Evolutionary conservation across 2,888 invertebrate genomes (phyloP), one percentile per base, ranked within the genome.

Genomic region (Hedychridium roseum): DNA sequence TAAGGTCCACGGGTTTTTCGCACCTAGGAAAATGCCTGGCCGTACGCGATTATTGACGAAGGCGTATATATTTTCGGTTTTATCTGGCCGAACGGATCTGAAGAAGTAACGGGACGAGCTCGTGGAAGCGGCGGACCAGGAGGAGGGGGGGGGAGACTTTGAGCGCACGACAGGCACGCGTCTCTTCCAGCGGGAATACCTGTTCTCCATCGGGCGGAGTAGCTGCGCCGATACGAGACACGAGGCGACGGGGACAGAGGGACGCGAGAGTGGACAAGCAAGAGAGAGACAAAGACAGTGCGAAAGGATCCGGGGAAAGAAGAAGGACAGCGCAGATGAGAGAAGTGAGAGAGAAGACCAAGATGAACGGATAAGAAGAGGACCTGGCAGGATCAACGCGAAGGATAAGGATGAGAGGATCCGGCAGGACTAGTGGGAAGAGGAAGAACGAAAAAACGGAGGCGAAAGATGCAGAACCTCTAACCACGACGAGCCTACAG

Each of bases 121-220:
- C n/a, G n/a, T n/a, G 26, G 45, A 23, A 30, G 40, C 21, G 20
- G 46, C 41, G 39, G 38, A 32, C 15, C 39, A 18, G 9, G 42
- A 27, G 45, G 30, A 21, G 38, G 43, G 54, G 54, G 59, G 55
- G 55, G 60, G 61, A 41, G 51, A 57, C 58, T 54, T 50, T 39
- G 56, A 59, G 67, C 68, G 64, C 64, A 62, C 64, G 68, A 68
- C 68, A 64, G 66, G 69, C 68, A 69, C 68, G 70, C 68, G 70
- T 62, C 70, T 65, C 54, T 56, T 54, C 49, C 43, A 42, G 46
- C 50, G 50, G 57, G 59, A 58, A 57, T 54, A 48, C 45, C 46
- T 42, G 40, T 28, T 45, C 43, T 41, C 47, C 47, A 44, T 49
- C 43, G 58, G 54, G 58, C 40, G 41, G 50, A 44, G 55, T 43